A percentile compares a stretch with the other conserved stretches of the same genome.
These are phyloP conservation scores for Seriola dumerili DNA, from an alignment of 2,113 vertebrate species.

Conservation along the genomic window DNA sequence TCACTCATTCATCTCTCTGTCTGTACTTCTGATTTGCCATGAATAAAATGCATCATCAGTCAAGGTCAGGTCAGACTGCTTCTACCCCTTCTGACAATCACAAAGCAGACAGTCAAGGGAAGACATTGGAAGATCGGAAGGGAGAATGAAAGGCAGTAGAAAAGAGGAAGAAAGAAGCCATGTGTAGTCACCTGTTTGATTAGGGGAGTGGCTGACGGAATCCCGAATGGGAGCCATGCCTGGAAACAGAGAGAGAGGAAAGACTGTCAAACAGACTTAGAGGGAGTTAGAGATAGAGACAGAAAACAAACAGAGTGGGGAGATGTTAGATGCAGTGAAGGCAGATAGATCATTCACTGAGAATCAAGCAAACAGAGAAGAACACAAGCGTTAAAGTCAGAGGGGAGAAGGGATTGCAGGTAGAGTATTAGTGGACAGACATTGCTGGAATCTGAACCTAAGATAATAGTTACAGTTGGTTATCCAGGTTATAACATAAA, in stretches of 20 bases:
- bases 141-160: slow-evolving; percentile 24
- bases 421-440: slow-evolving; percentile 22
- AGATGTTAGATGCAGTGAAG: slow-evolving; percentile 32
- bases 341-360: slow-evolving; percentile 31
- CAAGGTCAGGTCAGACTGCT: slow-evolving; percentile 25
- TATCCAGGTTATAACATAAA: neutral
- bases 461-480: neutral
- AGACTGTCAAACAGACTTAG: slow-evolving; percentile 68
- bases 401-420: slow-evolving; percentile 16
- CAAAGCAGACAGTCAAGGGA: slow-evolving; percentile 22
- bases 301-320: slow-evolving; percentile 28
- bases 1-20: slow-evolving; percentile 21
- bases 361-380: slow-evolving; percentile 38
- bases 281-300: slow-evolving; percentile 23
- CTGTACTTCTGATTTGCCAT: slow-evolving; percentile 15
- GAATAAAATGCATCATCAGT: slow-evolving; percentile 34
- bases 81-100: neutral
- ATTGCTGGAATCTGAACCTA: neutral
- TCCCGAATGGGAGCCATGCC: slow-evolving; percentile 98
- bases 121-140: neutral
- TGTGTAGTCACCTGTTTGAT: slow-evolving; percentile 92
- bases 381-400: neutral
- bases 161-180: slow-evolving; percentile 35
- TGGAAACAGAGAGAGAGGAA: slow-evolving; percentile 83
- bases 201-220: slow-evolving; percentile 97